phyloP scores from a whole-genome alignment of 1,140 invertebrate species.

The Drosophila murphyi region DNA sequence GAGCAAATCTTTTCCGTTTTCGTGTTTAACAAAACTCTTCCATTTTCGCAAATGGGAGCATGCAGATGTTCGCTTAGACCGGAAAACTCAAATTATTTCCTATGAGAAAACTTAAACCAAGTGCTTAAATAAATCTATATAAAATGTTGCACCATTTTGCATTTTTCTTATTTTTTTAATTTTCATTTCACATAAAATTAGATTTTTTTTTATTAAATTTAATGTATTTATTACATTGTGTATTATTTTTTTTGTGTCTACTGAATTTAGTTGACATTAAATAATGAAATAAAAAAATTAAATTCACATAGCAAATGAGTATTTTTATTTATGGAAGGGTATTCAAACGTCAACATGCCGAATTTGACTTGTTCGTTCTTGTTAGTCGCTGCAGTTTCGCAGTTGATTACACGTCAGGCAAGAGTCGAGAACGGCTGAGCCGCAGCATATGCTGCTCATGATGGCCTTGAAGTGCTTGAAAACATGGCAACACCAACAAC shows the following conservation, averaged over 20 bases:
- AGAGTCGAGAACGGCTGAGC: slow-evolving; percentile 32
- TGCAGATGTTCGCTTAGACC: too few species aligned
- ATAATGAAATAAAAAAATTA: too few species aligned
- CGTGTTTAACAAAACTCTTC: too few species aligned
- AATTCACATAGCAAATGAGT: background rate
- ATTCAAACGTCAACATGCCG: background rate
- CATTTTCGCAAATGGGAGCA: too few species aligned
- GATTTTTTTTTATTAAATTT: too few species aligned
- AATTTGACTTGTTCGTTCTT: background rate
- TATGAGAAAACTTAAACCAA: too few species aligned
- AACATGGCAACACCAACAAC: slow-evolving; percentile 44
- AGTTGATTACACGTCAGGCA: slow-evolving; percentile 72
- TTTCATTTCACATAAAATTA: too few species aligned
- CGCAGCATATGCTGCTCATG: slow-evolving; percentile 74
- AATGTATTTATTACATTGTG: too few species aligned
- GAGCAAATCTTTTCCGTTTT: background rate
- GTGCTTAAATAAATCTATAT: background rate
- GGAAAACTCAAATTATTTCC: too few species aligned
- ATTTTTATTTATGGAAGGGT: background rate
- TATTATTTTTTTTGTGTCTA: too few species aligned
- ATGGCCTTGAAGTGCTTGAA: slow-evolving; percentile 70
- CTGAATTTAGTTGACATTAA: too few species aligned
- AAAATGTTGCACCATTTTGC: background rate
- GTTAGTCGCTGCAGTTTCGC: slow-evolving; percentile 48
- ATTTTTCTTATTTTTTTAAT: too few species aligned